Conservation (phyloP, 2,888 invertebrate species). For the Aquatica leii region DNA sequence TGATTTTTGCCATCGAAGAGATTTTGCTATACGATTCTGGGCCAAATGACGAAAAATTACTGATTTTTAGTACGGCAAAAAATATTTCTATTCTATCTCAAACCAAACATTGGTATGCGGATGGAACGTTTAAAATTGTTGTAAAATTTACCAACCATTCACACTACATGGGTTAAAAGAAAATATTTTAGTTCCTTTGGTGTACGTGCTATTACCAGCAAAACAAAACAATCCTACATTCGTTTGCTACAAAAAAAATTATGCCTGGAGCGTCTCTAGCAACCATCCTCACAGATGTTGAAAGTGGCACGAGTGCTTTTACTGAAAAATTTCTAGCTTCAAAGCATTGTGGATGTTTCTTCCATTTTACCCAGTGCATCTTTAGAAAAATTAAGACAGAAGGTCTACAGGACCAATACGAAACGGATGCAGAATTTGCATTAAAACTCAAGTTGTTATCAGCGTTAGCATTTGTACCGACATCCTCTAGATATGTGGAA, state of each 20-base stretch:
- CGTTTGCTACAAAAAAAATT: slow-evolving; percentile 5
- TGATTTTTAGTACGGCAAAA: background rate
- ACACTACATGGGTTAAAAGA: background rate
- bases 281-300: slow-evolving; percentile 26
- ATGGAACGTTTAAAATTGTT: slow-evolving; percentile 1
- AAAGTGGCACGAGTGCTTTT: slow-evolving; percentile 22
- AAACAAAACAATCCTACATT: background rate
- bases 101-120: background rate
- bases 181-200: background rate
- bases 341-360: slow-evolving; percentile 30
- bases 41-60: background rate
- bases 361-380: slow-evolving; percentile 36
- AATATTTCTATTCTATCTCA: background rate
- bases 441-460: slow-evolving; percentile 5
- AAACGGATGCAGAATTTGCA: slow-evolving; percentile 28
- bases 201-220: background rate
- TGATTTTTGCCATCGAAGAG: background rate
- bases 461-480: background rate
- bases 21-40: background rate
- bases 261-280: slow-evolving; percentile 1
- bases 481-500: slow-evolving; percentile 18
- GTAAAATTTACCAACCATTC: background rate
- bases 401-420: slow-evolving; percentile 24
- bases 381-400: slow-evolving; percentile 29
- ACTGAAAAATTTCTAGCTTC: slow-evolving; percentile 16